A percentile compares a stretch with the other conserved stretches of the same genome.
Evolutionary conservation across 1,140 invertebrate species (phyloP).

Genomic region (Brachionus calyciflorus): DNA sequence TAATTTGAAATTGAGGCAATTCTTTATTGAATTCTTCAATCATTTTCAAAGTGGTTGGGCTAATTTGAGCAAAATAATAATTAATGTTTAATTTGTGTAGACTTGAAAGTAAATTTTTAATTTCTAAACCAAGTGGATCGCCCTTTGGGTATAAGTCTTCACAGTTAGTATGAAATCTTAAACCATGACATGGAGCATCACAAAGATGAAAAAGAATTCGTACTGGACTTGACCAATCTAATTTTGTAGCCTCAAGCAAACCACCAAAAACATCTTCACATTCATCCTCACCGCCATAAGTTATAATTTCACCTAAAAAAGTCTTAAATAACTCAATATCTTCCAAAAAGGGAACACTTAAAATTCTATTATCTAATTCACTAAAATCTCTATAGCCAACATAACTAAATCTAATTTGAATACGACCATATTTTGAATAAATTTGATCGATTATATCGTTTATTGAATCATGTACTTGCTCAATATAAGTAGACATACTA

Average conservation of each 20-base stretch:
- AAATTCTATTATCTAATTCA: not conserved
- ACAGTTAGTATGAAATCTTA: not conserved
- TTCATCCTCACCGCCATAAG: not conserved
- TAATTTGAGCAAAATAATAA: not conserved
- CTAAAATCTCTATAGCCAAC: not conserved
- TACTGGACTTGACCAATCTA: not conserved
- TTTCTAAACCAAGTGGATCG: not conserved
- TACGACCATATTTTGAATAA: not conserved
- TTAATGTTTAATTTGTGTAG: not conserved
- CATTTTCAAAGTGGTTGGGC: not conserved
- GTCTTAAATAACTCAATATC: not conserved
- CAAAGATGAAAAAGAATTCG: not conserved
- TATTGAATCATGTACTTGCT: not conserved
- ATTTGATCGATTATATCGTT: not conserved
- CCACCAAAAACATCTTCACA: not conserved
- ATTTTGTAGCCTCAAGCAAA: not conserved
- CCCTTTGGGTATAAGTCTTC: not conserved
- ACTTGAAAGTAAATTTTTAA: not conserved
- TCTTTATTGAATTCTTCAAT: not conserved
- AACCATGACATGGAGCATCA: not conserved
- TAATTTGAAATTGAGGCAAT: not conserved
- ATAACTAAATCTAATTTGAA: not conserved
- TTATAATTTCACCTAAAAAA: not conserved
- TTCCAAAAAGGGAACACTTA: not conserved
- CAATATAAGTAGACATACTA: not conserved